phyloP scores from a whole-genome alignment of 2,113 vertebrate species.

The Boulengerochromis microlepis region DNA sequence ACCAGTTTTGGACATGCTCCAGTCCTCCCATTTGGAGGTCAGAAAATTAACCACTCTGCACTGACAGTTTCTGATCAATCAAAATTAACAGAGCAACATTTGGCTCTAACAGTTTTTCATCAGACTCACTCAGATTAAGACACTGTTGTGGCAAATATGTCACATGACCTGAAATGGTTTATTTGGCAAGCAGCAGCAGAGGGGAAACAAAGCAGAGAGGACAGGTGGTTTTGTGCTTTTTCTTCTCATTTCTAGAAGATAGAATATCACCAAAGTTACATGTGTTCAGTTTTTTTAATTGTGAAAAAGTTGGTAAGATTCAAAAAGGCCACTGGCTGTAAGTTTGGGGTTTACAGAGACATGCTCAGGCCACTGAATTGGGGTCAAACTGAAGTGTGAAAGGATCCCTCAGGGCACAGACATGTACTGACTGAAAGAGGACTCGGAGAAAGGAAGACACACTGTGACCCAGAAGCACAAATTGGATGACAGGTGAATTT shows the following conservation, averaged over 20 bases:
- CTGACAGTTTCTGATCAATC: neutral
- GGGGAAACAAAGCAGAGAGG: neutral
- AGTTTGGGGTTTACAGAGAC: neutral
- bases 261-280: neutral
- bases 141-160: neutral
- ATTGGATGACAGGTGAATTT: neutral
- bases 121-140: neutral
- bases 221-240: neutral
- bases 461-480: neutral
- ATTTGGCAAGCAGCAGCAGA: neutral
- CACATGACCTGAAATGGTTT: neutral
- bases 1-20: neutral
- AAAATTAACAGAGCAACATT: neutral
- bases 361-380: neutral
- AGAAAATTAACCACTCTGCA: neutral
- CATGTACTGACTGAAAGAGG: neutral
- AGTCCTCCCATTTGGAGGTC: neutral
- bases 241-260: neutral
- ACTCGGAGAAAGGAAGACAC: neutral
- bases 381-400: neutral
- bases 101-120: neutral
- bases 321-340: neutral
- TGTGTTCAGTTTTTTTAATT: neutral
- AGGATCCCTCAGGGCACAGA: neutral
- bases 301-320: neutral